phyloP scores from a whole-genome alignment of 2,888 invertebrate genomes.

The Drosophila meridiana region DNA sequence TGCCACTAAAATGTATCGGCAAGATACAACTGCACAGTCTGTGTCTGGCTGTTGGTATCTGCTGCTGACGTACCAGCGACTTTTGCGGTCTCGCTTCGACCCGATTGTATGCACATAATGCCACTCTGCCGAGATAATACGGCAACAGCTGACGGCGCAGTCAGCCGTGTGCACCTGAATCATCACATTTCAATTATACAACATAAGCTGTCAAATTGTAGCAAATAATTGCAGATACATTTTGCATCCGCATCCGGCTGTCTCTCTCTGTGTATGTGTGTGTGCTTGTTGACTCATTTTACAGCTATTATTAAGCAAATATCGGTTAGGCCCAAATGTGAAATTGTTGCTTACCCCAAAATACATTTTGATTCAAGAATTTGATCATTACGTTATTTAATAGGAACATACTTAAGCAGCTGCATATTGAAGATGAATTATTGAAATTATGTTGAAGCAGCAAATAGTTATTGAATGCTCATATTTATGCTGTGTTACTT shows the following conservation, averaged over 20 bases:
- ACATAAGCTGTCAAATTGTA: conserved; percentile 56
- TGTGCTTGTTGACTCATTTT: conserved; percentile 18
- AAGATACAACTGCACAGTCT: conserved; percentile 14
- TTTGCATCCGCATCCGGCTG: conserved; percentile 10
- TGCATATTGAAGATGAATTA: not conserved
- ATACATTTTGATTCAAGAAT: not conserved
- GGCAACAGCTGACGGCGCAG: conserved; percentile 43
- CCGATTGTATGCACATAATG: conserved; percentile 25
- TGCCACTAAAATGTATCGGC: conserved; percentile 37
- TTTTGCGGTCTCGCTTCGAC: conserved; percentile 51
- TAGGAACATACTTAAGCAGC: not conserved
- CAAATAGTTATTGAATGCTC: not conserved
- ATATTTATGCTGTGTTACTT: not conserved
- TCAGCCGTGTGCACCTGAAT: conserved; percentile 60
- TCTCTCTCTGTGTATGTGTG: not conserved
- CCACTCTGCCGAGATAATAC: conserved; percentile 17
- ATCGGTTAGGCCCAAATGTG: conserved; percentile 15
- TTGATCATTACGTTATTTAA: not conserved
- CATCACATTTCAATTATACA: conserved; percentile 74
- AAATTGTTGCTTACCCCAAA: conserved; percentile 4
- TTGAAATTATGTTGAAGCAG: not conserved
- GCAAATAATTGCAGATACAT: conserved; percentile 55
- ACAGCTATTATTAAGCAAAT: conserved; percentile 27
- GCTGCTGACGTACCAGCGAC: conserved; percentile 24
- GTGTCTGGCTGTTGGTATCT: not conserved